Base-by-base conservation (phyloP, 1,140 invertebrate genomes). In the Lasioglossum albipes region DNA sequence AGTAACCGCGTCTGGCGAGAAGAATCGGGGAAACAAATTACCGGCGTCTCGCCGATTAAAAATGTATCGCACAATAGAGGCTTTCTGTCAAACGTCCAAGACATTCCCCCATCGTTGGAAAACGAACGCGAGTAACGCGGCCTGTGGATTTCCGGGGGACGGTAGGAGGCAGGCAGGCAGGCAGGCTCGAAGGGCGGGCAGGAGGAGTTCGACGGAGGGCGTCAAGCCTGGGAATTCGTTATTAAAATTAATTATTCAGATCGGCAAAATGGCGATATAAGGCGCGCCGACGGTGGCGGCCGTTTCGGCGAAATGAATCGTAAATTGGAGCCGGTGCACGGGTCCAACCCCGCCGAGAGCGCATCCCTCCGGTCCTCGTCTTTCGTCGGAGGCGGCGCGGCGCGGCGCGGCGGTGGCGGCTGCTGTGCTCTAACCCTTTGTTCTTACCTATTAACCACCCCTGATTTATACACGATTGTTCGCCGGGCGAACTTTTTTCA, bases 201-300 rank as follows among this genome's bases (percentile, higher is more conserved):
- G 74, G 62, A 18, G 31, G 18, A 42, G 59, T 78, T 78, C 68
- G 80, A 86, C 84, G 85, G 75, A 72, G 81, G 87, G 82, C 65
- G 82, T 75, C 70, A 78, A 73, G 84, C 85, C 22, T 73, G 84
- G 89, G 91, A 92, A 92, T 92, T 91, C 90, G 89, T 91, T 93
- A 91, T 92, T 92, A 91, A 92, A 93, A 93, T 93, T 92, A 93
- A 93, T 91, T 92, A 93, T 92, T 93, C 92, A 92, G 88, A 91
- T 92, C 90, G 89, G 89, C 89, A 89, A 92, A 92, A 92, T 90
- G 88, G 90, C 89, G 91, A 93, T 92, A 91, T 92, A 92, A 88
- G 89, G 87, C 82, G 85, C 82, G 87, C 88, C 86, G 85, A 86
- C 87, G 89, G 88, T 83, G 85, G 83, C 90, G 89, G 90, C 88